Percentiles rank a stretch among this genome's conserved stretches.
These are phyloP conservation scores for Cynoglossus semilaevis DNA, from an alignment of 2,113 vertebrate genomes.

Conservation along the genomic window DNA sequence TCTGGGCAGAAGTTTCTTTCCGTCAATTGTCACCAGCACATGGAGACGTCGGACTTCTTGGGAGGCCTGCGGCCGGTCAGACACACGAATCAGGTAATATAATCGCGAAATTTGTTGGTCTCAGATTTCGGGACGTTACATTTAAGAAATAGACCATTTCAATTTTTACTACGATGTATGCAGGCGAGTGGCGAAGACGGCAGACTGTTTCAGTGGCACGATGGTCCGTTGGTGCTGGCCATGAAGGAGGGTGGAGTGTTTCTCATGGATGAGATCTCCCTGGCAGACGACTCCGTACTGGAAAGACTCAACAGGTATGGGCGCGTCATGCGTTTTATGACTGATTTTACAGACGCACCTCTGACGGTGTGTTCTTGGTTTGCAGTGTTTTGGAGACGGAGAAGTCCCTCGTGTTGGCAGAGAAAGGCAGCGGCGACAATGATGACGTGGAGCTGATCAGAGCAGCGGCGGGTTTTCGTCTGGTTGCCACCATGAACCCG, in stretches of 20 bases:
- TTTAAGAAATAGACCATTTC: too few species aligned
- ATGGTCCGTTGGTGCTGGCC: slow-evolving; percentile 91
- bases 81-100: slow-evolving; percentile 70
- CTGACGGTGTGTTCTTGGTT: slow-evolving; percentile 8
- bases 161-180: slow-evolving; percentile 16
- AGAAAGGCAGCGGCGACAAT: slow-evolving; percentile 88
- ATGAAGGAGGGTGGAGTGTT: slow-evolving; percentile 91
- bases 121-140: neutral
- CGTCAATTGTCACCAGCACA: slow-evolving; percentile 93
- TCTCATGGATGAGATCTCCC: slow-evolving; percentile 94
- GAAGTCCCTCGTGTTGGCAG: slow-evolving; percentile 87
- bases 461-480: slow-evolving; percentile 82
- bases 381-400: slow-evolving; percentile 83
- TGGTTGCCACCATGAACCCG: slow-evolving; percentile 97
- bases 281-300: slow-evolving; percentile 95
- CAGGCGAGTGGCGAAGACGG: slow-evolving; percentile 80
- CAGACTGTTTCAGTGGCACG: slow-evolving; percentile 91
- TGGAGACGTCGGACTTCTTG: slow-evolving; percentile 97
- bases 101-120: neutral
- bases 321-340: too few species aligned
- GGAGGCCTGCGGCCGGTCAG: slow-evolving; percentile 89
- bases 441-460: slow-evolving; percentile 86
- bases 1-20: slow-evolving; percentile 82
- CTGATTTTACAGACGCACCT: neutral
- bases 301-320: slow-evolving; percentile 95